Evolutionary conservation across 2,888 invertebrate species (phyloP).

Genomic region (Platycheirus albimanus): DNA sequence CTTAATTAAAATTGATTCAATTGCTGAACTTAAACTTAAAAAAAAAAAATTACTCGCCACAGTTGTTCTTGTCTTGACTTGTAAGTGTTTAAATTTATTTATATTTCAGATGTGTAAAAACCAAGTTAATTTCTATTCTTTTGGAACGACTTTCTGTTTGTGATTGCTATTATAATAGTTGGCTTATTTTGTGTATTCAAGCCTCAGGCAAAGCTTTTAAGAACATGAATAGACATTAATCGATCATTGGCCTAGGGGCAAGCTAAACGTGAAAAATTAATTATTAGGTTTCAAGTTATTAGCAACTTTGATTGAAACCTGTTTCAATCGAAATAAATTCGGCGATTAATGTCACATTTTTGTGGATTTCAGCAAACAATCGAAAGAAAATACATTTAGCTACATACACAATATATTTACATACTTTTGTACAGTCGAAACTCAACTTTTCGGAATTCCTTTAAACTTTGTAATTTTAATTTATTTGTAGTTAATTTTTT

Average conservation of each 20-base stretch:
- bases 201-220: constrained; percentile 32
- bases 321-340: not conserved
- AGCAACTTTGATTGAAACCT: constrained; percentile 19
- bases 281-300: constrained; percentile 12
- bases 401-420: no score
- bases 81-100: not conserved
- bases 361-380: not conserved
- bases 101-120: not conserved
- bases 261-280: constrained; percentile 19
- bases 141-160: not conserved
- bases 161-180: not conserved
- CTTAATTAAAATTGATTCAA: constrained; percentile 1
- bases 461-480: no score
- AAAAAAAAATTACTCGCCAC: not conserved
- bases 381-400: no score
- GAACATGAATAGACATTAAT: constrained; percentile 45
- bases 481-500: no score
- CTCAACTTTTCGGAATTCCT: no score
- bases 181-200: not conserved
- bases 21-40: not conserved
- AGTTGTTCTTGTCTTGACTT: no score
- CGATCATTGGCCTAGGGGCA: constrained; percentile 37
- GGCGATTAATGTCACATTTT: not conserved
- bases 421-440: no score
- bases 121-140: no score